A percentile compares a stretch with the other conserved stretches of the same genome.
Conservation (phyloP, 2,797 vertebrate genomes). For the Myotis myotis region DNA sequence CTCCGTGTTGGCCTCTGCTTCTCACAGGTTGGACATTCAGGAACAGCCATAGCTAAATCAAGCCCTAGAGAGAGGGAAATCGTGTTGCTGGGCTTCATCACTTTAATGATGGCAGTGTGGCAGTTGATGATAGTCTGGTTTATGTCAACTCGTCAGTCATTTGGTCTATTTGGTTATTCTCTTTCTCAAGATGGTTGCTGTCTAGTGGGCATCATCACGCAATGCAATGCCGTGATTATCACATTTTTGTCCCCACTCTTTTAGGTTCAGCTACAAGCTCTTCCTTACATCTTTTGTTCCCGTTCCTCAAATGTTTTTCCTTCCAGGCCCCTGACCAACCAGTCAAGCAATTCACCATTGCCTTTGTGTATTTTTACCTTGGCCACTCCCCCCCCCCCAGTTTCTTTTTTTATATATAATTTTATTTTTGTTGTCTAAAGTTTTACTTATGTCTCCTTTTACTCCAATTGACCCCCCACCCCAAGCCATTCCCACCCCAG, state of each 20-base stretch:
- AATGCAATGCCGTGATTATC: background rate
- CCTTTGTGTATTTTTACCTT: background rate
- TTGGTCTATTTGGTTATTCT: background rate
- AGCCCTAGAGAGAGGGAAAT: background rate
- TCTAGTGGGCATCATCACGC: background rate
- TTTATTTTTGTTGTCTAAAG: too few relatives aligned
- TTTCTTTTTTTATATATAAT: too few relatives aligned
- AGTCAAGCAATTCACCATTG: background rate
- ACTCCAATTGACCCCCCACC: too few relatives aligned
- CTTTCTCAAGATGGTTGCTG: background rate
- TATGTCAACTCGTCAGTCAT: background rate
- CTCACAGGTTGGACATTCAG: background rate
- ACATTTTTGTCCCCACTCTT: background rate
- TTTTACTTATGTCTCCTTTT: too few relatives aligned
- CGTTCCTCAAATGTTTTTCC: background rate
- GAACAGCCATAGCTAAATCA: background rate
- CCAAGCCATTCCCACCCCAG: too few relatives aligned
- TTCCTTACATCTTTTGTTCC: background rate
- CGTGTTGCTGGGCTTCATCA: too few relatives aligned
- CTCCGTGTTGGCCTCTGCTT: background rate
- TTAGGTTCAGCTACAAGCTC: background rate
- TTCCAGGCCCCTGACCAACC: background rate
- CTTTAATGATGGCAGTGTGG: background rate
- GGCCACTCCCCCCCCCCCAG: background rate
- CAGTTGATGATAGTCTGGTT: background rate